Conservation (phyloP, 1,140 invertebrate genomes). For the Oedothorax gibbosus region DNA sequence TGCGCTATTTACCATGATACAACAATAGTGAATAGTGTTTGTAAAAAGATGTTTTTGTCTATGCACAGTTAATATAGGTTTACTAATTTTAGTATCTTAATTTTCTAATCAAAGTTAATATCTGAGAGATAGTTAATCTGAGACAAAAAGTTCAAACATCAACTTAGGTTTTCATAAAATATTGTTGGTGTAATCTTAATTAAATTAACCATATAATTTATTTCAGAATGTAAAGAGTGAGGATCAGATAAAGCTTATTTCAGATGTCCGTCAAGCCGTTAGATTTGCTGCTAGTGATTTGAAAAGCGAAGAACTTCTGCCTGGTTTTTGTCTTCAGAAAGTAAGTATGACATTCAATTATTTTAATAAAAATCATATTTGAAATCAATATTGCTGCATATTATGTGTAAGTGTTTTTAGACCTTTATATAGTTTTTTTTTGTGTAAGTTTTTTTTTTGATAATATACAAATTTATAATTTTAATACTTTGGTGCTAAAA, state of each 20-base stretch:
- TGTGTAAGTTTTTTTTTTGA: not conserved
- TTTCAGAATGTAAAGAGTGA: slow-evolving; percentile 78
- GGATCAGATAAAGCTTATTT: slow-evolving; percentile 85
- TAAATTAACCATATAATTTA: no score
- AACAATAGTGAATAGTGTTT: no score
- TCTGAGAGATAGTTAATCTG: no score
- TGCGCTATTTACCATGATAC: no score
- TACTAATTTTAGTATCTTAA: no score
- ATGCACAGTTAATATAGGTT: no score
- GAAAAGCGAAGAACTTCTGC: slow-evolving; percentile 81
- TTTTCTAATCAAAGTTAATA: no score
- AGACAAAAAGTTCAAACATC: no score
- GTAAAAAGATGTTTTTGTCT: no score
- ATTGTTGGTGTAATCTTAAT: no score
- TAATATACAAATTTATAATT: slow-evolving; percentile 15
- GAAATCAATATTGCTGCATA: not conserved
- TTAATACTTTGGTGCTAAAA: not conserved
- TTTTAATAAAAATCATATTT: not conserved
- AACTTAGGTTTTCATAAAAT: no score
- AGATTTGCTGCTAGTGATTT: slow-evolving; percentile 89
- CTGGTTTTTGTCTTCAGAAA: slow-evolving; percentile 96
- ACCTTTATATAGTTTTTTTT: not conserved
- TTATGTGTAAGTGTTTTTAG: slow-evolving; percentile 30
- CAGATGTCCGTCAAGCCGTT: slow-evolving; percentile 90
- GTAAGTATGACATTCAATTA: slow-evolving; percentile 62